phyloP scores from a whole-genome alignment of 64 coral and sea anemone genomes.

The Stichodactyla mertensii region DNA sequence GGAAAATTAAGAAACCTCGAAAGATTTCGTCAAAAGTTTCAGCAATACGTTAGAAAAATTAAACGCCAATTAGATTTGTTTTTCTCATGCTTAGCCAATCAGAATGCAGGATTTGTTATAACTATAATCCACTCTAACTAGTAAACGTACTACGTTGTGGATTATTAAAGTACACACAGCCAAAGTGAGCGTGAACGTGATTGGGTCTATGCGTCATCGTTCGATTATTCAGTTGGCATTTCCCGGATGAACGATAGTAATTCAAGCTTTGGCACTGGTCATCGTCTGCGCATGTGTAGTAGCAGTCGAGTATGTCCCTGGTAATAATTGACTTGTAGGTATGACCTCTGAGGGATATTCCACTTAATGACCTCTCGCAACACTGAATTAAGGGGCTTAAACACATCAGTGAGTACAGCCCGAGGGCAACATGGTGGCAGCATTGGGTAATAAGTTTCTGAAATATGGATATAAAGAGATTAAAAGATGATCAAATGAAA shows the following conservation, averaged over 20 bases:
- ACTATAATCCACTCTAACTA: too few relatives aligned
- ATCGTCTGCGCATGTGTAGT: conserved; percentile 43
- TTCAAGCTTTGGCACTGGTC: conserved; percentile 50
- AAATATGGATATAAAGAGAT: neutral
- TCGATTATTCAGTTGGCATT: conserved; percentile 56
- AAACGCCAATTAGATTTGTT: too few relatives aligned
- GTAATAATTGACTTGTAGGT: neutral
- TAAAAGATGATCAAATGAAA: neutral
- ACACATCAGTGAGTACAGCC: neutral
- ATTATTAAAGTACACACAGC: neutral
- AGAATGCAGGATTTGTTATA: too few relatives aligned
- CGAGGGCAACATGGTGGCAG: neutral
- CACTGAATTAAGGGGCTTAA: neutral
- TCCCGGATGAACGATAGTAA: conserved; percentile 27
- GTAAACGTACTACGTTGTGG: neutral
- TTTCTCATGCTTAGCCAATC: too few relatives aligned
- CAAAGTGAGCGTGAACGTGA: neutral
- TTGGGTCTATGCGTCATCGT: neutral
- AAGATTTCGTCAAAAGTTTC: too few relatives aligned
- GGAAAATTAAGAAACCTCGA: too few relatives aligned
- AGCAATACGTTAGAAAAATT: too few relatives aligned
- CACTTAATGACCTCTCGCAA: conserved; percentile 39
- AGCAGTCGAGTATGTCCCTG: conserved; percentile 35
- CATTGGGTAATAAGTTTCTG: neutral
- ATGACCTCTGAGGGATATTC: conserved; percentile 31